These are phyloP conservation scores for Nomada goodeniana DNA, from an alignment of 2,888 invertebrate species.

Conservation along the genomic window DNA sequence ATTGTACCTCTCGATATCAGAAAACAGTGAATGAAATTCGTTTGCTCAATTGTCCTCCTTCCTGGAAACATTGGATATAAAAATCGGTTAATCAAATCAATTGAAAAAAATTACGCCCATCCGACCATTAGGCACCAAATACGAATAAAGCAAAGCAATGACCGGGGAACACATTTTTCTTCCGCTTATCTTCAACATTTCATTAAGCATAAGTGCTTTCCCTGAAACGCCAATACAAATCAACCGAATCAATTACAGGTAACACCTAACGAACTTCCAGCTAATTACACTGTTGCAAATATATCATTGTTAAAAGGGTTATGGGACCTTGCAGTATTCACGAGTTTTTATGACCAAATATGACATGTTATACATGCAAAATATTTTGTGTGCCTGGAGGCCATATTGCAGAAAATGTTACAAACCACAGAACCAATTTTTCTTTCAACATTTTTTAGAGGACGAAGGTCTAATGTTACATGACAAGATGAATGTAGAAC, in stretches of 20 bases:
- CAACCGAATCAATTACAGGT: conserved; percentile 76
- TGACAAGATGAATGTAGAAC: too few species aligned
- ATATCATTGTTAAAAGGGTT: conserved; percentile 62
- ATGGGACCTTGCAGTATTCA: neutral
- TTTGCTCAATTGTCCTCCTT: too few species aligned
- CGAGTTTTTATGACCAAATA: neutral
- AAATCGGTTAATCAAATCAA: conserved; percentile 41
- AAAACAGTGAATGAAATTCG: too few species aligned
- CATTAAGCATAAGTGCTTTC: conserved; percentile 77
- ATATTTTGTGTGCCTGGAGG: neutral
- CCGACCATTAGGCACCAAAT: conserved; percentile 34
- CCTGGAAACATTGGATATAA: neutral
- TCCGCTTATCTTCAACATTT: conserved; percentile 74
- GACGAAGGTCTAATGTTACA: too few species aligned
- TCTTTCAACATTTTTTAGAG: too few species aligned
- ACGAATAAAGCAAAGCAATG: conserved; percentile 55
- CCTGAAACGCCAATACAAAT: conserved; percentile 72
- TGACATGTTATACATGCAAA: neutral
- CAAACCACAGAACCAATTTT: too few species aligned
- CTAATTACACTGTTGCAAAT: conserved; percentile 74
- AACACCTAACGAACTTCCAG: conserved; percentile 73
- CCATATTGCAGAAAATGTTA: too few species aligned
- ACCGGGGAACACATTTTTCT: conserved; percentile 61
- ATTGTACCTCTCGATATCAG: too few species aligned
- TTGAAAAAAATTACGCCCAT: conserved; percentile 37